These are phyloP conservation scores for Petrolisthes manimaculis DNA, from an alignment of 2,888 invertebrate species.

Conservation along the genomic window DNA sequence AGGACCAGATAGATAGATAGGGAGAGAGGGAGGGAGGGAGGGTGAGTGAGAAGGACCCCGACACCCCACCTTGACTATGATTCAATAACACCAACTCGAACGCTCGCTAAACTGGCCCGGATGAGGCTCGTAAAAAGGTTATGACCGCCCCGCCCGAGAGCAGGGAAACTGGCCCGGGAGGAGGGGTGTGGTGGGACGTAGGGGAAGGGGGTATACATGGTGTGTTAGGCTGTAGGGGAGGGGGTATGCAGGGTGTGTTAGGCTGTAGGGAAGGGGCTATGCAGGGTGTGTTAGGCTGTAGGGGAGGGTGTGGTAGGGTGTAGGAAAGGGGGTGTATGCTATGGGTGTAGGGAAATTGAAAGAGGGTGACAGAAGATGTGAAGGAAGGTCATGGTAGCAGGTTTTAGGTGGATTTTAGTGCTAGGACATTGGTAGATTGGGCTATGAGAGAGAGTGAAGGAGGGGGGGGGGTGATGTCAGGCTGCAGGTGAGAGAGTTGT, in stretches of 20 bases:
- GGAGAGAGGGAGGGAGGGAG: constrained; percentile 17
- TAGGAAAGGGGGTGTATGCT: background rate
- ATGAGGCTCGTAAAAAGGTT: constrained; percentile 61
- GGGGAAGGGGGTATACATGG: background rate
- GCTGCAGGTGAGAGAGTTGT: too few relatives aligned
- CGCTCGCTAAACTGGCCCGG: constrained; percentile 58
- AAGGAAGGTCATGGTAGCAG: background rate
- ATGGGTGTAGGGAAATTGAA: background rate
- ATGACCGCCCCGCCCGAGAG: constrained; percentile 49
- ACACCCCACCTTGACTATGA: constrained; percentile 52
- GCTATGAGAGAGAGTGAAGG: too few relatives aligned
- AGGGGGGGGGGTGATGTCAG: too few relatives aligned
- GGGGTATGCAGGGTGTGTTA: background rate
- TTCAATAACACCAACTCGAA: constrained; percentile 61
- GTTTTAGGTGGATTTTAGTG: background rate
- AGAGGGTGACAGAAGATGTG: background rate
- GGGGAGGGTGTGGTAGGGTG: background rate
- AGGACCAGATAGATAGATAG: background rate
- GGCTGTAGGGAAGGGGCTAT: background rate
- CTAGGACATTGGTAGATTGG: background rate
- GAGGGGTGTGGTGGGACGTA: too few relatives aligned
- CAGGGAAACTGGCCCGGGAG: too few relatives aligned
- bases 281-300: constrained; percentile 1
- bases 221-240: background rate
- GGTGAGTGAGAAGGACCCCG: constrained; percentile 42